Base-by-base conservation (phyloP, 2,888 invertebrate species). In the Lycaena phlaeas region DNA sequence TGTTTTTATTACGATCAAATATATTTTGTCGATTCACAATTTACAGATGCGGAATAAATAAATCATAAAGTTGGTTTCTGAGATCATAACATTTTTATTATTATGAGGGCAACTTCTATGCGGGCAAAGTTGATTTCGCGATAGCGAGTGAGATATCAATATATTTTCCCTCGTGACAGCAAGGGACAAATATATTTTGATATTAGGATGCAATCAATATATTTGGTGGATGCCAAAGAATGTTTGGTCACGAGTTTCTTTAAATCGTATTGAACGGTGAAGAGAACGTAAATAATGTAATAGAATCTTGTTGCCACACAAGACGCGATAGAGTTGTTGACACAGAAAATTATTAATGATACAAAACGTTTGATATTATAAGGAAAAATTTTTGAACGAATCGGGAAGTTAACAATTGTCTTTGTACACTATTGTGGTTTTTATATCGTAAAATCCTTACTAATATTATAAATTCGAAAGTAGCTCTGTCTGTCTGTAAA, bases 11-110 rank as follows among this genome's bases (percentile, higher is more conserved):
- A 49, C 49, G 46, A 40, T 42, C 46, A 46, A 51, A 51, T 51
- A 52, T 50, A 54, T 52, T 52, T 46, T 44, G 45, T 50, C 46
- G 56, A 61, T 55, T 58, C 57, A 39, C 46, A 51, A 67, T 68
- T 66, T 66, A 63, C 64, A 60, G 50, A 54, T 49, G 49, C 55
- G 53, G 53, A 59, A 70, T 75, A 77, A 74, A 77, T 74, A 78
- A 74, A 76, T 72, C 76, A 68, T 73, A 64, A 74, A 75, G 54
- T 68, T 60, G 59, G 56, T 49, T 59, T 50, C 51, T 49, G 54
- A 54, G 66, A 71, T 76, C 73, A 73, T 74, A 76, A 77, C 72
- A 75, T 67, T 77, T 77, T 79, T 77, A 74, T 61, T 67, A 68
- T 67, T 59, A 52, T 50, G 49, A 53, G 56, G 59, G 53, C 55